Percentiles rank a stretch among this genome's conserved stretches.
Evolutionary conservation across 92 coral and sea anemone species (phyloP).

Genomic region (Actinernus sp.): DNA sequence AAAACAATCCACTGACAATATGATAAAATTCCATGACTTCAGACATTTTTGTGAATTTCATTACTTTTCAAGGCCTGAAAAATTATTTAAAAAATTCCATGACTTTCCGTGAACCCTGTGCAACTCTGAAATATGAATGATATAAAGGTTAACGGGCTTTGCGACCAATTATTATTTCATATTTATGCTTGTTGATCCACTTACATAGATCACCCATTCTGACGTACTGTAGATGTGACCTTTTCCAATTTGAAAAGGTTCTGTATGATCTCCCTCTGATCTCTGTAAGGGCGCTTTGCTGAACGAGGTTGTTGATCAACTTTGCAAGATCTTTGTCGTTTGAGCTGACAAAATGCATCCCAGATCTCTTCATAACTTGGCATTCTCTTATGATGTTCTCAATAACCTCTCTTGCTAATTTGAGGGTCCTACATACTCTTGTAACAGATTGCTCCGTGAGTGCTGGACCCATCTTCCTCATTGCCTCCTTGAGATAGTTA

Average conservation of each 20-base stretch:
- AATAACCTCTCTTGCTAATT: slow-evolving; percentile 14
- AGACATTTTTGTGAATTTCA: no score
- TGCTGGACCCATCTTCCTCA: background rate
- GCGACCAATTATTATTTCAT: slow-evolving; percentile 27
- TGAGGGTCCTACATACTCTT: slow-evolving; percentile 4
- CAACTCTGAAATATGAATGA: no score
- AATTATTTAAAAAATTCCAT: no score
- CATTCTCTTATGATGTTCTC: slow-evolving; percentile 13
- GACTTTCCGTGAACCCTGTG: no score
- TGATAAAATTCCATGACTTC: no score
- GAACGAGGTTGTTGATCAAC: slow-evolving; percentile 23
- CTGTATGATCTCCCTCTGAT: slow-evolving; percentile 38
- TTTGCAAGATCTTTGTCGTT: slow-evolving; percentile 17
- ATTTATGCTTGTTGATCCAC: slow-evolving; percentile 51
- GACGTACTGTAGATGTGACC: slow-evolving; percentile 9
- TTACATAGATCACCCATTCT: slow-evolving; percentile 37
- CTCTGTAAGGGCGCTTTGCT: slow-evolving; percentile 20
- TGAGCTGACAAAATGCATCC: slow-evolving; percentile 32
- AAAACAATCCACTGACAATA: no score
- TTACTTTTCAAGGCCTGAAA: no score
- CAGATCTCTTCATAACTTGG: slow-evolving; percentile 25
- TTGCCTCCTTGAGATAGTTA: slow-evolving; percentile 30
- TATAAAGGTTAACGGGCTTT: slow-evolving; percentile 30
- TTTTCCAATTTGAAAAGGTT: slow-evolving; percentile 2
- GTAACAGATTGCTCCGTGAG: slow-evolving; percentile 4